Percentiles rank a stretch among this genome's conserved stretches.
Conservation (phyloP, 2,113 vertebrate species). For the Motacilla alba region DNA sequence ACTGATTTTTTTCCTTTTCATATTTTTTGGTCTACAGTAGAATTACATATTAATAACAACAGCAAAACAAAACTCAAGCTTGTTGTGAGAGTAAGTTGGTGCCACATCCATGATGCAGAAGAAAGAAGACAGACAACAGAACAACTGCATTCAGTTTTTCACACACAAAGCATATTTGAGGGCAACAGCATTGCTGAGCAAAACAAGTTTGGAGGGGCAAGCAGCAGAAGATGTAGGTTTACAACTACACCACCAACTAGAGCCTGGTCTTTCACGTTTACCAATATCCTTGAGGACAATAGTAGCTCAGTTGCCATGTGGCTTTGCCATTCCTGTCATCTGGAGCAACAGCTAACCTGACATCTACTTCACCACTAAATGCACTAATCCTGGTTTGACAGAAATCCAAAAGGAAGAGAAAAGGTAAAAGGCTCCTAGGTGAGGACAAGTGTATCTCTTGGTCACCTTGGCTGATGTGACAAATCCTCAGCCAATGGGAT, state of each 20-base stretch:
- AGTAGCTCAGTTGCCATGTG: constrained; percentile 3
- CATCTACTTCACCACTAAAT: neutral
- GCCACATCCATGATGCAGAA: constrained; percentile 68
- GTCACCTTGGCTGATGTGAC: neutral
- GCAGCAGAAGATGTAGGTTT: constrained; percentile 40
- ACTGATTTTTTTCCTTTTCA: constrained; percentile 60
- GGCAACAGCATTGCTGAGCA: constrained; percentile 47
- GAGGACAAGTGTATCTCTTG: constrained; percentile 1
- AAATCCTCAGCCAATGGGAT: neutral
- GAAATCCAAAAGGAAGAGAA: constrained; percentile 40
- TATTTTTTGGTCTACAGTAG: constrained; percentile 86
- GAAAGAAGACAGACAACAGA: constrained; percentile 63
- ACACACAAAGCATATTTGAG: constrained; percentile 59
- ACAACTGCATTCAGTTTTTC: constrained; percentile 59
- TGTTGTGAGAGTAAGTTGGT: constrained; percentile 67
- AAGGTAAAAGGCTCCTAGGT: neutral
- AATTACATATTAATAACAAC: constrained; percentile 75
- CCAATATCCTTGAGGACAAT: constrained; percentile 1
- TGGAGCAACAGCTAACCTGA: constrained; percentile 10
- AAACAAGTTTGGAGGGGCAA: constrained; percentile 43
- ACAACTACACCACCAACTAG: constrained; percentile 49
- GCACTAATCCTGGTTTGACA: neutral
- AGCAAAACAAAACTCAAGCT: constrained; percentile 64
- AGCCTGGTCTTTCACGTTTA: neutral
- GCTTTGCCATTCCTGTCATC: constrained; percentile 37